Conservation (phyloP, 2,797 vertebrate genomes). For the Columba guinea region DNA sequence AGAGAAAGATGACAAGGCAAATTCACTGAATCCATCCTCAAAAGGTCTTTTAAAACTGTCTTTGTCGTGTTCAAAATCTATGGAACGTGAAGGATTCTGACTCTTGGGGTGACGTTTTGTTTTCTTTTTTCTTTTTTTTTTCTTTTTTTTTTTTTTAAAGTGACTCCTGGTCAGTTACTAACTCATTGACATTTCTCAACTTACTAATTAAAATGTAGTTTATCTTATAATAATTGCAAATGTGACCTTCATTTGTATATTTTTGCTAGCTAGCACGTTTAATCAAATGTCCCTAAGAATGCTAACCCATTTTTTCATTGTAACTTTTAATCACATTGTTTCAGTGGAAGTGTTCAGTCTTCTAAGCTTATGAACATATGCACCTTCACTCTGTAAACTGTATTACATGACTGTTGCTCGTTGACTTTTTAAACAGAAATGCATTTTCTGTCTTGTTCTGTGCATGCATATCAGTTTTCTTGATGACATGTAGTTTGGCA, state of each 20-base stretch:
- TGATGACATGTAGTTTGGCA: not conserved
- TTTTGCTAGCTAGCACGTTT: constrained; percentile 71
- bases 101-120: not conserved
- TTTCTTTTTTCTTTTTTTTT: not conserved
- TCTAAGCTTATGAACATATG: not conserved
- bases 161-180: constrained; percentile 73
- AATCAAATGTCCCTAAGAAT: constrained; percentile 79
- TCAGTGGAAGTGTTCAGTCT: constrained; percentile 27
- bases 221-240: constrained; percentile 83
- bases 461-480: not conserved
- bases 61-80: constrained; percentile 12
- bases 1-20: not conserved
- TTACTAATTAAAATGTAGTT: constrained; percentile 79
- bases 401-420: not conserved
- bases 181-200: constrained; percentile 81
- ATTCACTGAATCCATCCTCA: not conserved
- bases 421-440: not conserved
- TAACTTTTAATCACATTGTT: constrained; percentile 72
- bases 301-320: constrained; percentile 47
- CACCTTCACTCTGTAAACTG: not conserved
- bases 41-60: not conserved
- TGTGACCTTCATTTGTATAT: constrained; percentile 82
- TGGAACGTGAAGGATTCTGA: not conserved
- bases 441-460: not conserved
- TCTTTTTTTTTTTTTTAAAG: constrained; percentile 1